Percentiles rank a stretch among this genome's conserved stretches.
phyloP scores from a whole-genome alignment of 2,888 invertebrate genomes.

The Tuta absoluta region DNA sequence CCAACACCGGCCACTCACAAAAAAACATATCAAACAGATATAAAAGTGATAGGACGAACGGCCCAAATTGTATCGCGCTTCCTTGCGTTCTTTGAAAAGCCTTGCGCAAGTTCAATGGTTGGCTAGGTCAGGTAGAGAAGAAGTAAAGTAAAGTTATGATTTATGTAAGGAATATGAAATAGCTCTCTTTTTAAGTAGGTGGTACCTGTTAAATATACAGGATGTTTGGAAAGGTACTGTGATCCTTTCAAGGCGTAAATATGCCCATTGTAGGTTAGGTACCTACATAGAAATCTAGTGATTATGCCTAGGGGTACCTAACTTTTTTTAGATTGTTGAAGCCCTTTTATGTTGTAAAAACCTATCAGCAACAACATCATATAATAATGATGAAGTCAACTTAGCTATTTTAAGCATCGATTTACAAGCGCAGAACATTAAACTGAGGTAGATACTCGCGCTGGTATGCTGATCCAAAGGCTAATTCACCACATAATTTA shows the following conservation, averaged over 20 bases:
- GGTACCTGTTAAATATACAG: too few species aligned
- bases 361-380: background rate
- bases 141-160: too few species aligned
- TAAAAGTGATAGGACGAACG: slow-evolving; percentile 12
- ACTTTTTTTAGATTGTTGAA: too few species aligned
- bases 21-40: slow-evolving; percentile 6
- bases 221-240: too few species aligned
- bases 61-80: slow-evolving; percentile 8
- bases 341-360: background rate
- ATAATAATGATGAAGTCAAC: too few species aligned
- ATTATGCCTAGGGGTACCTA: too few species aligned
- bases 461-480: slow-evolving; percentile 29
- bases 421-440: slow-evolving; percentile 15
- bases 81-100: background rate
- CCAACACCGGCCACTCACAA: slow-evolving; percentile 10
- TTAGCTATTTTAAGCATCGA: slow-evolving; percentile 8
- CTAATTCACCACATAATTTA: slow-evolving; percentile 28
- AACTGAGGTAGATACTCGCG: slow-evolving; percentile 28
- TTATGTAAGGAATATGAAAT: too few species aligned
- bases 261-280: too few species aligned
- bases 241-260: too few species aligned
- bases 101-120: background rate
- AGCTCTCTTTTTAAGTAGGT: too few species aligned
- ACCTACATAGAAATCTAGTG: too few species aligned
- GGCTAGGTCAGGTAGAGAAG: background rate